These are phyloP conservation scores for Eremophila alpestris DNA, from an alignment of 2,797 vertebrate genomes.

Conservation along the genomic window DNA sequence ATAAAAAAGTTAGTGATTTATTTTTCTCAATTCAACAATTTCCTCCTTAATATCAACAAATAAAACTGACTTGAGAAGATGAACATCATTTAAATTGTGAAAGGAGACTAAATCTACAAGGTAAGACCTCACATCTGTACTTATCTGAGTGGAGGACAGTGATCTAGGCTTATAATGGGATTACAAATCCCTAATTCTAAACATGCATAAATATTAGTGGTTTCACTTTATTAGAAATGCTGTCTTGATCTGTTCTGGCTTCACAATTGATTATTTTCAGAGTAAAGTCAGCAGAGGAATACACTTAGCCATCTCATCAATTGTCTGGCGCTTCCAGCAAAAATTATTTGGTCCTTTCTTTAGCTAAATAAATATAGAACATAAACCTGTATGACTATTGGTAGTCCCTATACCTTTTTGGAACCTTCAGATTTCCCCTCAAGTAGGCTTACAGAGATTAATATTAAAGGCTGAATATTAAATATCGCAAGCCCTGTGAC, in stretches of 20 bases:
- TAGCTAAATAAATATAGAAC: conserved; percentile 32
- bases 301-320: background rate
- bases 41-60: background rate
- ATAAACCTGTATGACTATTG: background rate
- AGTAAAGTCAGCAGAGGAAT: background rate
- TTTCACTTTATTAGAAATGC: conserved; percentile 48
- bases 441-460: conserved; percentile 61
- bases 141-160: background rate
- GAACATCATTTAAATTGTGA: background rate
- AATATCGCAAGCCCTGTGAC: conserved; percentile 68
- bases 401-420: conserved; percentile 22
- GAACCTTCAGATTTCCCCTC: conserved; percentile 26
- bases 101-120: background rate
- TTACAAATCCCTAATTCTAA: conserved; percentile 23
- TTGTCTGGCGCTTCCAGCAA: background rate
- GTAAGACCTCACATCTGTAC: background rate
- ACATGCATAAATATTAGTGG: conserved; percentile 28
- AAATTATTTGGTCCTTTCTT: background rate
- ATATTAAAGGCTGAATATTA: conserved; percentile 75
- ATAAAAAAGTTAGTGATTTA: background rate
- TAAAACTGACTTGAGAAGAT: background rate
- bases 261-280: background rate
- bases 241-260: conserved; percentile 20
- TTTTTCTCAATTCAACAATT: background rate
- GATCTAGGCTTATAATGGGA: conserved; percentile 18